phyloP scores from a whole-genome alignment of 2,888 invertebrate genomes.

The Neoitamus cyanurus region DNA sequence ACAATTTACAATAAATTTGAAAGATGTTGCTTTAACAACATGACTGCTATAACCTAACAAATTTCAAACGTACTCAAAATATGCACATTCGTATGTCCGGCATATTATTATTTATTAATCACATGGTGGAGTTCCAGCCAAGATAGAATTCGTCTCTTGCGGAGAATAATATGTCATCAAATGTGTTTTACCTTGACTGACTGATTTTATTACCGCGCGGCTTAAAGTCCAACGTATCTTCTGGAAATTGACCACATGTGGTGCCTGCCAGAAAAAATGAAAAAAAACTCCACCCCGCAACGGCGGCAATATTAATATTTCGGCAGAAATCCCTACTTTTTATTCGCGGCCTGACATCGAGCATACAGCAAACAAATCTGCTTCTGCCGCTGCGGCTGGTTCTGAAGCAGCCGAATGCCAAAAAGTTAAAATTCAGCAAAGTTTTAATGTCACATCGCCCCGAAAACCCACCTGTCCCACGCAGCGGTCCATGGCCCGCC shows the following conservation, averaged over 20 bases:
- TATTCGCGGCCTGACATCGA: not conserved
- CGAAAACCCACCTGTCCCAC: not conserved
- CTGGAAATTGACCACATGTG: not conserved
- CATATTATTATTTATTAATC: too few relatives aligned
- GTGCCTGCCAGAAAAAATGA: not conserved
- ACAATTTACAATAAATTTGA: too few relatives aligned
- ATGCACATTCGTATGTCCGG: too few relatives aligned
- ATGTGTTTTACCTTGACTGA: not conserved
- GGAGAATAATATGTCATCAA: too few relatives aligned
- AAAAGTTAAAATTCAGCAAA: conserved; percentile 1
- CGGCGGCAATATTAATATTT: not conserved
- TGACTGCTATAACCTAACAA: too few relatives aligned
- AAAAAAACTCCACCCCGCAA: not conserved
- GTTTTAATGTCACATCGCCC: not conserved
- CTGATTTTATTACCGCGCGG: not conserved
- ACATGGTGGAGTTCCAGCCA: too few relatives aligned
- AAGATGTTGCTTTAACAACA: too few relatives aligned
- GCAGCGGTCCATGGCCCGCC: not conserved
- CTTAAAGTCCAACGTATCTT: not conserved
- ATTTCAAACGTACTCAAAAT: too few relatives aligned
- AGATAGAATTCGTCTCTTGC: too few relatives aligned
- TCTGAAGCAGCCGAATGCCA: not conserved
- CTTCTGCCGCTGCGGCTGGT: not conserved
- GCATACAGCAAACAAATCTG: not conserved
- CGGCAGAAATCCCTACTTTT: not conserved